Conservation (phyloP, 2,797 vertebrate genomes). For the Tenualosa thibaudeaui region DNA sequence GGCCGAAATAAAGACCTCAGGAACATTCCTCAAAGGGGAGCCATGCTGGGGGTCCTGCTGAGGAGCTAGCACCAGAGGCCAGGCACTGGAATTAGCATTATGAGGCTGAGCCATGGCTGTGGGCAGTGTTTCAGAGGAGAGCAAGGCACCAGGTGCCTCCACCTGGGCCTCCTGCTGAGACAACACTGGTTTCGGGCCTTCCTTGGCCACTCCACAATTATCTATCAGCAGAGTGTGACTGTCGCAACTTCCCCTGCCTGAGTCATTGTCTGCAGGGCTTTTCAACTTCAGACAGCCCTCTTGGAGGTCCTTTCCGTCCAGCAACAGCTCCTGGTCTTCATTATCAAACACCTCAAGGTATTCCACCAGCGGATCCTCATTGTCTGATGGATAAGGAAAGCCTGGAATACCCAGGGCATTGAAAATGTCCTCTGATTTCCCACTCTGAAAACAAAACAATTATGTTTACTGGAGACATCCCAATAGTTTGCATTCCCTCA, state of each 20-base stretch:
- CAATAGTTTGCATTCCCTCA: no score
- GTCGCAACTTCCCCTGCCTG: slow-evolving; percentile 88
- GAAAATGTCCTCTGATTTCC: slow-evolving; percentile 84
- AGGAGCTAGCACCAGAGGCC: slow-evolving; percentile 74
- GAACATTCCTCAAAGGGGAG: neutral
- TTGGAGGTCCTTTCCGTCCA: slow-evolving; percentile 65
- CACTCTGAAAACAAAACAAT: slow-evolving; percentile 71
- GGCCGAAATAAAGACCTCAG: neutral
- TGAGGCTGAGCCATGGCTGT: slow-evolving; percentile 49
- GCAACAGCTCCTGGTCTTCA: slow-evolving; percentile 77
- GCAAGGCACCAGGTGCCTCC: neutral
- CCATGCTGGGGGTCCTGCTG: slow-evolving; percentile 54
- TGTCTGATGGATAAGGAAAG: slow-evolving; percentile 82
- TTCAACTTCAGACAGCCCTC: slow-evolving; percentile 65
- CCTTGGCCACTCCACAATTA: slow-evolving; percentile 68
- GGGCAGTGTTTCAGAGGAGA: neutral
- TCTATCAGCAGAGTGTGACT: slow-evolving; percentile 85
- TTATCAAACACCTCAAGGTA: slow-evolving; percentile 85
- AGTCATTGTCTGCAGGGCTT: slow-evolving; percentile 82
- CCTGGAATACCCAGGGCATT: slow-evolving; percentile 82
- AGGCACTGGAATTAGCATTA: slow-evolving; percentile 71
- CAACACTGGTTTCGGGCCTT: slow-evolving; percentile 43
- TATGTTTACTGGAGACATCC: neutral
- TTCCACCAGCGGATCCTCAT: slow-evolving; percentile 86
- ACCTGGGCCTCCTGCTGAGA: neutral